Evolutionary conservation across 2,113 vertebrate species (phyloP).

Genomic region (Naja naja): DNA sequence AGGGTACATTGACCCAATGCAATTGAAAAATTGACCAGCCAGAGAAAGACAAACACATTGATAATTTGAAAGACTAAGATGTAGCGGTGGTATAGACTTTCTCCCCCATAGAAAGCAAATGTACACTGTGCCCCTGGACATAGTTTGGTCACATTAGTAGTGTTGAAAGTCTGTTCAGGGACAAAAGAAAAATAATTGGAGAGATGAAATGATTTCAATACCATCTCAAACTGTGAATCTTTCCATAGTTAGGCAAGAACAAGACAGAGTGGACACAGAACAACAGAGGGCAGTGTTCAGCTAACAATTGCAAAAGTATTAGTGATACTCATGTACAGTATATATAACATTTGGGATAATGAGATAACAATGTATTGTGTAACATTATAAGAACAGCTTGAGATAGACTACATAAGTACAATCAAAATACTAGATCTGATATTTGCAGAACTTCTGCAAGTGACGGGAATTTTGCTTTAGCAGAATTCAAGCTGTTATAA

Average conservation of each 20-base stretch:
- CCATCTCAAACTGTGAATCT: background rate
- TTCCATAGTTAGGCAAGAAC: background rate
- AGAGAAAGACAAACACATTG: conserved; percentile 90
- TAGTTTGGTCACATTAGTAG: conserved; percentile 77
- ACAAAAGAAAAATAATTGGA: conserved; percentile 42
- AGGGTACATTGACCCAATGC: conserved; percentile 93
- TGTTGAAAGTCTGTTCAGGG: conserved; percentile 80
- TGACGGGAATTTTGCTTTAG: background rate
- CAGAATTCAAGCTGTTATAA: background rate
- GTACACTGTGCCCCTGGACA: conserved; percentile 86
- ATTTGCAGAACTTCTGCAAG: background rate
- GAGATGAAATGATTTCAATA: background rate
- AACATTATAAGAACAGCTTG: background rate
- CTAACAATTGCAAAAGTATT: background rate
- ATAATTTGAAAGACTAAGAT: conserved; percentile 85
- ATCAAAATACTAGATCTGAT: background rate
- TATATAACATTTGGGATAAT: background rate
- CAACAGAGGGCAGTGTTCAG: background rate
- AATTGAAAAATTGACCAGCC: conserved; percentile 92
- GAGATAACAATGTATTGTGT: background rate
- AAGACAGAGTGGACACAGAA: background rate
- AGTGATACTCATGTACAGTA: background rate
- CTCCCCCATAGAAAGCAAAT: conserved; percentile 91
- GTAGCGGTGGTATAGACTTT: conserved; percentile 83
- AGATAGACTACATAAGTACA: background rate